These are phyloP conservation scores for Amblyteles armatorius DNA, from an alignment of 2,888 invertebrate genomes.

Conservation along the genomic window DNA sequence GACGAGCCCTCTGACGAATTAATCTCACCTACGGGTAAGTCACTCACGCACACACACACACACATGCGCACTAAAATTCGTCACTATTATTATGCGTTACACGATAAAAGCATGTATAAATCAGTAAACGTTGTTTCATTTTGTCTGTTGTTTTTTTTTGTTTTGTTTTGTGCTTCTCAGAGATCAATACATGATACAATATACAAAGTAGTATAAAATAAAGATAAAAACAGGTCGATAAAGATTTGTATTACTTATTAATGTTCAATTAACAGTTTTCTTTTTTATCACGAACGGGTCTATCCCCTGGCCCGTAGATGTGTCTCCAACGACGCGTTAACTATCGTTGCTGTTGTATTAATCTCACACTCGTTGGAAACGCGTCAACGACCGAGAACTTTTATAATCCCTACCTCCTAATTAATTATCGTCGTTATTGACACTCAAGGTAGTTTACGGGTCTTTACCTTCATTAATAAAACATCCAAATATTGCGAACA, in stretches of 20 bases:
- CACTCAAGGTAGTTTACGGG: slow-evolving; percentile 3
- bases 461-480: slow-evolving; percentile 67
- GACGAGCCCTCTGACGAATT: slow-evolving; percentile 32
- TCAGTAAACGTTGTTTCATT: slow-evolving; percentile 76
- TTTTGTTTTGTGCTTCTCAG: slow-evolving; percentile 83
- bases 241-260: slow-evolving; percentile 77
- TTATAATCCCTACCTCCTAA: slow-evolving; percentile 33
- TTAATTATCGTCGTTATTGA: slow-evolving; percentile 23
- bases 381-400: slow-evolving; percentile 62
- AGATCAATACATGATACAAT: slow-evolving; percentile 83
- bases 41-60: slow-evolving; percentile 23
- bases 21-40: slow-evolving; percentile 73
- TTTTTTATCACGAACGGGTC: slow-evolving; percentile 66
- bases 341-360: slow-evolving; percentile 4
- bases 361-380: slow-evolving; percentile 49
- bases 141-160: slow-evolving; percentile 49
- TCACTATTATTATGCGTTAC: slow-evolving; percentile 74
- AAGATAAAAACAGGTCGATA: slow-evolving; percentile 81
- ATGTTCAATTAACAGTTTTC: slow-evolving; percentile 69
- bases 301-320: slow-evolving; percentile 45
- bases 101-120: slow-evolving; percentile 81
- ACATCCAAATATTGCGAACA: slow-evolving; percentile 49
- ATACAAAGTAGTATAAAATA: slow-evolving; percentile 84
- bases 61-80: slow-evolving; percentile 14
- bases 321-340: slow-evolving; percentile 70